Percentiles rank a stretch among this genome's conserved stretches.
phyloP scores from a whole-genome alignment of 2,888 invertebrate species.

The Coleophora deauratella region DNA sequence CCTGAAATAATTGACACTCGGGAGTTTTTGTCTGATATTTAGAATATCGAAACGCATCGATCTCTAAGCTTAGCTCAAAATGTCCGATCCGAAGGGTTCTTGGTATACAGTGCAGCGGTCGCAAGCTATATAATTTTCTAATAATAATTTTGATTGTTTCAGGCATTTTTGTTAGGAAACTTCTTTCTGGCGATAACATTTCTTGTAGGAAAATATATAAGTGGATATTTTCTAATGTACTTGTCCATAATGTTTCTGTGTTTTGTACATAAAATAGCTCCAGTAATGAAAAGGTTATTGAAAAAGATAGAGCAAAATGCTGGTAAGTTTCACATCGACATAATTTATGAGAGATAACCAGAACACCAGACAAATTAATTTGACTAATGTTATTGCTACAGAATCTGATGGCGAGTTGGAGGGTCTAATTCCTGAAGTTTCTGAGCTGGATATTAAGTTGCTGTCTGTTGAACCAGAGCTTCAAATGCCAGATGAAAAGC shows the following conservation, averaged over 20 bases:
- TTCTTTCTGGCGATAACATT: constrained; percentile 43
- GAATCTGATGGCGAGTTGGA: constrained; percentile 62
- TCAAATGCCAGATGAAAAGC: constrained; percentile 42
- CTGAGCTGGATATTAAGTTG: constrained; percentile 52
- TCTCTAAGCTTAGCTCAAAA: no score
- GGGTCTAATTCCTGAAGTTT: constrained; percentile 55
- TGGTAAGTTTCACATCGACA: constrained; percentile 32
- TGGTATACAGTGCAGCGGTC: no score
- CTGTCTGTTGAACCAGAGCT: constrained; percentile 55
- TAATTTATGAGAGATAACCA: neutral
- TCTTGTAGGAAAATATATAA: constrained; percentile 46
- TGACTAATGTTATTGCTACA: constrained; percentile 21
- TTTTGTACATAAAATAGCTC: constrained; percentile 40
- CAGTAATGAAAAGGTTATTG: constrained; percentile 35
- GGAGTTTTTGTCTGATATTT: no score
- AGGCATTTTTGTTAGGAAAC: constrained; percentile 58
- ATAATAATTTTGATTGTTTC: constrained; percentile 31
- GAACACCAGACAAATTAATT: constrained; percentile 1
- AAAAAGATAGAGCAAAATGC: constrained; percentile 53
- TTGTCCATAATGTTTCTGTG: constrained; percentile 39
- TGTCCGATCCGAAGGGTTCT: no score
- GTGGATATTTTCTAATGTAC: constrained; percentile 51
- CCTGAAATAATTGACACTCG: no score
- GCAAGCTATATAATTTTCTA: no score
- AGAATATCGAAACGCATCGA: no score